Evolutionary conservation across 2,113 vertebrate genomes (phyloP).

Genomic region (Corydoras maculifer): DNA sequence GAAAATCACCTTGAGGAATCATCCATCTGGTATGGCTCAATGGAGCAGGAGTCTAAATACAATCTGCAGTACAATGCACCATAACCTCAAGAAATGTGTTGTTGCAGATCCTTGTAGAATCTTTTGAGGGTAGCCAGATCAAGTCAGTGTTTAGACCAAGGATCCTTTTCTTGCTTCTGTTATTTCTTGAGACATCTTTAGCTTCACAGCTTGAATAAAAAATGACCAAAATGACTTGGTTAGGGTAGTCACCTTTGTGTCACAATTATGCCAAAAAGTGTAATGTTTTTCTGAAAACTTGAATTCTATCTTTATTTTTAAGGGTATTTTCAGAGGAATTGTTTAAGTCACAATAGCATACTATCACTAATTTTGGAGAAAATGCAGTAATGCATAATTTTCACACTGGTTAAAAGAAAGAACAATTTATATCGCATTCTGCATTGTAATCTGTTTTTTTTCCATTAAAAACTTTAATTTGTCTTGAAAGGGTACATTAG

Average conservation of each 20-base stretch:
- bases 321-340: background rate
- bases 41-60: slow-evolving; percentile 69
- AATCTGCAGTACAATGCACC: slow-evolving; percentile 46
- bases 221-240: too few relatives aligned
- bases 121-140: slow-evolving; percentile 19
- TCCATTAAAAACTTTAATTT: slow-evolving; percentile 41
- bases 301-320: too few relatives aligned
- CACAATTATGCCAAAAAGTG: too few relatives aligned
- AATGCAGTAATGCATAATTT: slow-evolving; percentile 35
- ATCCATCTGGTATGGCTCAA: slow-evolving; percentile 68
- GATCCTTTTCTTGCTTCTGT: too few relatives aligned
- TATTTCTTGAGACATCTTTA: too few relatives aligned
- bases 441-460: slow-evolving; percentile 41
- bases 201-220: too few relatives aligned
- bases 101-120: slow-evolving; percentile 24
- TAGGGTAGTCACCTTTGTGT: too few relatives aligned
- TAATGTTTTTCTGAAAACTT: too few relatives aligned
- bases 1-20: slow-evolving; percentile 91
- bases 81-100: slow-evolving; percentile 46
- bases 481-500: slow-evolving; percentile 48
- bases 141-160: background rate
- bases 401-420: slow-evolving; percentile 29
- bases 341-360: slow-evolving; percentile 28
- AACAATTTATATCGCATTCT: slow-evolving; percentile 26
- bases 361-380: slow-evolving; percentile 11